Evolutionary conservation across 2,888 invertebrate species (phyloP), one percentile per base, ranked within the genome.

Genomic region (Caenorhabditis sinica): DNA sequence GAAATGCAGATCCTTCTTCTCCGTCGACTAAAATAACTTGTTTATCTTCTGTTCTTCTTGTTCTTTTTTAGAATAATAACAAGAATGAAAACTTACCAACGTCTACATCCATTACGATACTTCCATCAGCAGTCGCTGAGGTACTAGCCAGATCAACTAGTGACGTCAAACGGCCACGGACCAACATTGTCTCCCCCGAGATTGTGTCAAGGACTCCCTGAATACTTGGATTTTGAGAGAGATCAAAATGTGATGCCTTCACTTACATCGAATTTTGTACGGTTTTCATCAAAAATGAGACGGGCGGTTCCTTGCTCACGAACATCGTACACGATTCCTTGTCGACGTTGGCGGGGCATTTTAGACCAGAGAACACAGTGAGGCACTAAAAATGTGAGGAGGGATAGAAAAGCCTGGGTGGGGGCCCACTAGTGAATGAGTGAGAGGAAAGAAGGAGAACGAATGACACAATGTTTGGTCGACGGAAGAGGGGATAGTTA

Each of bases 1-100:
- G 85, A 40, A 85, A 85, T 63, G 77, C 79, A 45, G 82, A 85
- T 40, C 85, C 85, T 69, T 85, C 85, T 56, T 85, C 85, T 17
- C 82, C 77, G 30, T 85, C 85, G 23, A 85, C 85, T 84, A 43
- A 25, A 80, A 74, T 49, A 36, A 43, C 51, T 63, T 33, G 45
- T 71, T 68, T 61, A 6, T 75, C 30, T 43, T 58, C 6, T 40
- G 11, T 2, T 69, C 11, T 69, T 69, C 28, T 53, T 71, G 5
- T 69, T 76, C 30, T 43, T 33, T 53, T 43, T 60, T 40, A 30
- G 30, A 23, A 20, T 63, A 20, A 60, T 49, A 28, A 28, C 28
- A 61, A 40, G 49, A 17, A 66, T 51, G 49, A 49, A 51, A 69
- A 69, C 83, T 71, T 56, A 84, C 83, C 80, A 74, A 85, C 76